Base-by-base conservation (phyloP, 2,797 vertebrate species). In the Falco peregrinus region DNA sequence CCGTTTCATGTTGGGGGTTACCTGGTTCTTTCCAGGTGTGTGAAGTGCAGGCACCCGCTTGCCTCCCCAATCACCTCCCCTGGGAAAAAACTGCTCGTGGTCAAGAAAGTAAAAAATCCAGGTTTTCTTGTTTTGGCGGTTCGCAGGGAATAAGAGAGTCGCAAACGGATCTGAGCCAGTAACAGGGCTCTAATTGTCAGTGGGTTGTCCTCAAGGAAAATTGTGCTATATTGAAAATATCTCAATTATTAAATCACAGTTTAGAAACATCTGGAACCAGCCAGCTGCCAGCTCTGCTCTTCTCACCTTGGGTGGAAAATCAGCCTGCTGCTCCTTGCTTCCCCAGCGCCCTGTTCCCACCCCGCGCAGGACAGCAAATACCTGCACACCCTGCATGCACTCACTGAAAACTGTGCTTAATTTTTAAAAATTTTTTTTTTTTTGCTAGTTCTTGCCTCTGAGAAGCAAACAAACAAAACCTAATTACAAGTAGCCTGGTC, bases 351-450 rank as follows among this genome's bases (percentile, higher is more conserved):
- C 25, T 9, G 18, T 12, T 45, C 45, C 35, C 31, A 9, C 24
- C 5, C 29, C 4, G 1, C 3, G 1, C n/a, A 26, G 48, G 17
- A 17, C 4, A 1, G 50, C 1, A 1, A 61, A 37, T 10, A 1
- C 21, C 48, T 60, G 4, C 33, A 1, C 11, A 1, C 28, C 4
- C 18, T 16, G 5, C 24, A 7, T 4, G 7, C 9, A 0, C 54
- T 51, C 14, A 2, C 56, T 2, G 1, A 15, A 53, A 65, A 64
- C 6, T 7, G 3, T 2, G 9, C 24, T 53, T 26, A 2, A 4
- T 33, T 70, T 9, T 28, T 35, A n/a, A n/a, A n/a, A 41, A 37
- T 28, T 8, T 10, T 31, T 47, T 28, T 8, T 10, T 35, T 7
- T 28, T 9, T 3, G 6, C 5, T 25, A 29, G 33, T 59, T 59